These are phyloP conservation scores for Allacma fusca DNA, from an alignment of 2,888 invertebrate genomes.

Conservation along the genomic window DNA sequence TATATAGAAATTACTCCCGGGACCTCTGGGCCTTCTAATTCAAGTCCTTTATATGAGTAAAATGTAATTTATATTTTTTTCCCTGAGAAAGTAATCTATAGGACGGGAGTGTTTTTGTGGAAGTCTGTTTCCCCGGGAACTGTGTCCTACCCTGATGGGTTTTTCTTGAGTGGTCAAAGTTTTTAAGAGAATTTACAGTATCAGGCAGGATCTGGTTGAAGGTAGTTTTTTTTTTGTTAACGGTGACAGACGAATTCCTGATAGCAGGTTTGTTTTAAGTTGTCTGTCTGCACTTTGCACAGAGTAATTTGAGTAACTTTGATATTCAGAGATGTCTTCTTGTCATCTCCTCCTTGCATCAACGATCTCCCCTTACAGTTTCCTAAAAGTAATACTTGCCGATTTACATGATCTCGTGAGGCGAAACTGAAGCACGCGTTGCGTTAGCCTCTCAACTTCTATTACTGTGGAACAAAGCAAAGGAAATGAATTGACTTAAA, in stretches of 20 bases:
- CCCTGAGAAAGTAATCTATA: no score
- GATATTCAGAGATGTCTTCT: not conserved
- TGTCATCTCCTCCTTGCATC: not conserved
- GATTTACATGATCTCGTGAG: not conserved
- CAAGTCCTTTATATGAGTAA: no score
- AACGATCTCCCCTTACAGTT: conserved; percentile 2
- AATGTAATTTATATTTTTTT: no score
- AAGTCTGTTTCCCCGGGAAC: no score
- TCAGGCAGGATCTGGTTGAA: no score
- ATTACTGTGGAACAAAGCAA: not conserved
- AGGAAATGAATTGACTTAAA: not conserved
- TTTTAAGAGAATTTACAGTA: not conserved
- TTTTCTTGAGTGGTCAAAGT: not conserved
- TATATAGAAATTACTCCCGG: no score
- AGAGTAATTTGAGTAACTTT: not conserved
- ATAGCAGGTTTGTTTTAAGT: conserved; percentile 3
- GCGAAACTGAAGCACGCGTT: not conserved
- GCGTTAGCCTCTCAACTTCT: not conserved
- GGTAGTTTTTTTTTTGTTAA: no score
- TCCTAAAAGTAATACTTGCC: not conserved
- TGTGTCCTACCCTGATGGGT: no score
- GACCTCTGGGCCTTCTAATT: no score
- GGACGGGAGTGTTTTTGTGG: no score
- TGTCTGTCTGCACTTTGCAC: not conserved
- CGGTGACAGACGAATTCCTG: not conserved